These are phyloP conservation scores for Huso huso DNA, from an alignment of 2,797 vertebrate genomes.

Conservation along the genomic window DNA sequence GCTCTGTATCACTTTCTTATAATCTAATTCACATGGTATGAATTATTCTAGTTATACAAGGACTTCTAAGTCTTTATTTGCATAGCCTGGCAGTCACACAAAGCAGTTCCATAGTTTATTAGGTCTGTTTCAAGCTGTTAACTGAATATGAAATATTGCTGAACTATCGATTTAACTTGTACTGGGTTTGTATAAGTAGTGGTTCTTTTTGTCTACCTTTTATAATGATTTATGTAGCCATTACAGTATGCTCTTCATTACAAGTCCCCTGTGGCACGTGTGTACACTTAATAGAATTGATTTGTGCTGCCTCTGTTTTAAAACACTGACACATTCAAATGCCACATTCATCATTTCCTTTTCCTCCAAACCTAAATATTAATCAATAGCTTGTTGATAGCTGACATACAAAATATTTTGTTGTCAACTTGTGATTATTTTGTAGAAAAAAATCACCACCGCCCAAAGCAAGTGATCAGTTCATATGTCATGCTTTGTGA, in stretches of 20 bases:
- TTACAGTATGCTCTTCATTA: neutral
- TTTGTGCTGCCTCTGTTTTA: neutral
- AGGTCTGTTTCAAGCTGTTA: conserved; percentile 2
- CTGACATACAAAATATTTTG: neutral
- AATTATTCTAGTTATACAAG: neutral
- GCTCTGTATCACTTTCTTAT: neutral
- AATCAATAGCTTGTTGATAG: neutral
- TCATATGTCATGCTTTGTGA: no score
- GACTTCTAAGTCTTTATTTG: no score
- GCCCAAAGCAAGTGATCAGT: no score
- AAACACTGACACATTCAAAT: neutral
- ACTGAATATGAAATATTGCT: neutral
- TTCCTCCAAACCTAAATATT: neutral
- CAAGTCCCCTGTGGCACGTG: neutral
- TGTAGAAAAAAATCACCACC: neutral
- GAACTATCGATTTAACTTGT: conserved; percentile 2
- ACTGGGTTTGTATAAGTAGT: neutral
- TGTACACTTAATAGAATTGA: neutral
- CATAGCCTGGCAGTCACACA: no score
- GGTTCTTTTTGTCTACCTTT: conserved; percentile 5
- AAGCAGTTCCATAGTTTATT: neutral
- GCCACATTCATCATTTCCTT: neutral
- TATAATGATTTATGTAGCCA: conserved; percentile 11
- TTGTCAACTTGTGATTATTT: neutral
- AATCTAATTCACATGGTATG: neutral